These are phyloP conservation scores for Cephus sareptanus DNA, from an alignment of 2,888 invertebrate genomes.

Conservation along the genomic window DNA sequence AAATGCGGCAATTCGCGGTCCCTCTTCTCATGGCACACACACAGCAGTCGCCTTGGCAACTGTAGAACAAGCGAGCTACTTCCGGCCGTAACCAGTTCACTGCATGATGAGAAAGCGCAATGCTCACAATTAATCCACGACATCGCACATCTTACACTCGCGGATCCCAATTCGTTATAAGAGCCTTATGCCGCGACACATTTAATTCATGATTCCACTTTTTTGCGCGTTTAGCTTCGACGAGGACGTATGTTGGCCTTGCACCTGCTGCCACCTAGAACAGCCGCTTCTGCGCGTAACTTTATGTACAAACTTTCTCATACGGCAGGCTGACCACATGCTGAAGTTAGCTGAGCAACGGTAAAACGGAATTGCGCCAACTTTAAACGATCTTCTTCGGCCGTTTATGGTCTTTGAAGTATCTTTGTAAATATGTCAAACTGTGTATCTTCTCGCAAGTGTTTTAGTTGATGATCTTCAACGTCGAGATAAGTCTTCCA, in stretches of 20 bases:
- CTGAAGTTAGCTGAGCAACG: background rate
- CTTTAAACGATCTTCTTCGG: background rate
- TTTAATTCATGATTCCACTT: slow-evolving; percentile 50
- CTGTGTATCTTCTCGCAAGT: background rate
- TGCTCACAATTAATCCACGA: slow-evolving; percentile 15
- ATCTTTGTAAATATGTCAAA: background rate
- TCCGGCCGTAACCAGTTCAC: slow-evolving; percentile 23
- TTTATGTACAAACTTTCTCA: background rate
- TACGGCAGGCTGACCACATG: background rate
- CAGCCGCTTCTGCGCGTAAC: background rate
- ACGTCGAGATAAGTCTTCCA: background rate
- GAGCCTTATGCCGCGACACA: slow-evolving; percentile 18
- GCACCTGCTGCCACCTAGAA: slow-evolving; percentile 36
- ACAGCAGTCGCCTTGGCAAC: slow-evolving; percentile 56
- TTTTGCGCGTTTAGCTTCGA: slow-evolving; percentile 38
- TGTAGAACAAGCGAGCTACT: slow-evolving; percentile 53
- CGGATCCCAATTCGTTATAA: slow-evolving; percentile 17
- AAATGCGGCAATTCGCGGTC: slow-evolving; percentile 2
- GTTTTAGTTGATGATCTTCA: background rate
- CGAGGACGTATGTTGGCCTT: slow-evolving; percentile 36
- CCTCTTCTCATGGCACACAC: slow-evolving; percentile 41
- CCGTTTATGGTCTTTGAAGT: background rate
- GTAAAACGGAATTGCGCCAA: background rate
- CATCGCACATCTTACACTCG: slow-evolving; percentile 24
- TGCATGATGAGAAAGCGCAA: slow-evolving; percentile 3